Evolutionary conservation across 2,113 vertebrate species (phyloP), one percentile per base, ranked within the genome.

Genomic region (Coptodon rendalli): DNA sequence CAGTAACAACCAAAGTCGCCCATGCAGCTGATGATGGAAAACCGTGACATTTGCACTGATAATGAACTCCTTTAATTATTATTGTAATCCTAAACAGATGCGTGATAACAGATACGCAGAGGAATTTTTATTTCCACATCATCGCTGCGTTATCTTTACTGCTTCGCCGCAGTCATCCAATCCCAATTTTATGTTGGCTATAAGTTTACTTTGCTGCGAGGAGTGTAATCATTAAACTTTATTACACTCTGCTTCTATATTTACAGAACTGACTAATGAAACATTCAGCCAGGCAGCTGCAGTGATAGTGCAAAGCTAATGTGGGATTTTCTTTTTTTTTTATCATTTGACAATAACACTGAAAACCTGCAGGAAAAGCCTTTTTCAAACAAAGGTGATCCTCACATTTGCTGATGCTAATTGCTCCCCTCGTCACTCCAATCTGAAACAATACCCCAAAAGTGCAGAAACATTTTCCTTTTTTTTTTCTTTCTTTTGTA

Each of bases 401-500:
- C 57, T 89, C 56, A 89, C 76, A 84, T 86, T 57, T 86, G 82
- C 19, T 76, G 78, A 86, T 86, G 78, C 63, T 83, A 54, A 81
- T 57, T 29, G 29, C 73, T 79, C 80, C 68, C 31, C 81, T 53
- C 82, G 38, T 52, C 27, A 22, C 85, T 86, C n/a, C 34, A 66
- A 80, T 88, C 68, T 31, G 78, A 80, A 89, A 52, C 57, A 88
- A 85, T 86, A 52, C 57, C 86, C 89, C 34, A 80, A 91, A 91
- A 90, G 87, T 89, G 82, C 83, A 86, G 81, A 88, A 80, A 79
- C 54, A 36, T 5, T 76, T 81, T 86, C 68, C 59, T 80, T 81
- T 68, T 68, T 68, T 84, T 80, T 14, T 78, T 43, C 9, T 78
- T 48, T 84, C 29, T 81, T 80, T 48, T 79, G 38, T 86, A 34